phyloP scores from a whole-genome alignment of 2,888 invertebrate species.

The Atherix ibis region DNA sequence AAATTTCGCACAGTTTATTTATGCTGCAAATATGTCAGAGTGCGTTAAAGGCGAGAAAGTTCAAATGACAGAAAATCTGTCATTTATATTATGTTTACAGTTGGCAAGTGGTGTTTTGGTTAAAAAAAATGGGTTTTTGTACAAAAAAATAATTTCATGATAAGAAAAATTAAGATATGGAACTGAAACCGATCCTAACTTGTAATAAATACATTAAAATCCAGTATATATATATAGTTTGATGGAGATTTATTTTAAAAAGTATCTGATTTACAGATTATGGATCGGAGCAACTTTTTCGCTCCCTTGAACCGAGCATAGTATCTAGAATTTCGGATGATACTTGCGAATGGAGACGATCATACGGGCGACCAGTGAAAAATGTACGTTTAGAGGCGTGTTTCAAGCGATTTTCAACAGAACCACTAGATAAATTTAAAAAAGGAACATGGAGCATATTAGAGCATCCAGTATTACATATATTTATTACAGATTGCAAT shows the following conservation, averaged over 20 bases:
- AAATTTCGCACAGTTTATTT: too few species aligned
- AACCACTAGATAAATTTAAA: constrained; percentile 45
- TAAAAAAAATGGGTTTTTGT: too few species aligned
- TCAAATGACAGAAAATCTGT: too few species aligned
- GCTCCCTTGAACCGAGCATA: constrained; percentile 61
- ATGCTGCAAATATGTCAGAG: too few species aligned
- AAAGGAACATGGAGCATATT: constrained; percentile 63
- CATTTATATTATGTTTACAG: too few species aligned
- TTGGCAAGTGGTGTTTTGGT: too few species aligned
- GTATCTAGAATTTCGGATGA: constrained; percentile 71
- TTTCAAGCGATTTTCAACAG: constrained; percentile 65
- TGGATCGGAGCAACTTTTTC: constrained; percentile 72
- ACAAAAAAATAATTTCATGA: too few species aligned
- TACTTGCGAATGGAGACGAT: constrained; percentile 81
- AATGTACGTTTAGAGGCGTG: constrained; percentile 68
- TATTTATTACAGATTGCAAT: constrained; percentile 88
- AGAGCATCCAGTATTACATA: constrained; percentile 80
- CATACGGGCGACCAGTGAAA: constrained; percentile 72
- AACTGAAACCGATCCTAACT: too few species aligned
- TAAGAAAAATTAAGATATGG: too few species aligned
- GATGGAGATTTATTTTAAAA: background rate
- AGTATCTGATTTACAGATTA: constrained; percentile 41
- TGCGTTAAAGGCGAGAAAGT: too few species aligned
- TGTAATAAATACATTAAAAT: too few species aligned
- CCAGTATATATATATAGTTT: too few species aligned